Base-by-base conservation (phyloP, 2,888 invertebrate species). In the Myopa tessellatipennis region DNA sequence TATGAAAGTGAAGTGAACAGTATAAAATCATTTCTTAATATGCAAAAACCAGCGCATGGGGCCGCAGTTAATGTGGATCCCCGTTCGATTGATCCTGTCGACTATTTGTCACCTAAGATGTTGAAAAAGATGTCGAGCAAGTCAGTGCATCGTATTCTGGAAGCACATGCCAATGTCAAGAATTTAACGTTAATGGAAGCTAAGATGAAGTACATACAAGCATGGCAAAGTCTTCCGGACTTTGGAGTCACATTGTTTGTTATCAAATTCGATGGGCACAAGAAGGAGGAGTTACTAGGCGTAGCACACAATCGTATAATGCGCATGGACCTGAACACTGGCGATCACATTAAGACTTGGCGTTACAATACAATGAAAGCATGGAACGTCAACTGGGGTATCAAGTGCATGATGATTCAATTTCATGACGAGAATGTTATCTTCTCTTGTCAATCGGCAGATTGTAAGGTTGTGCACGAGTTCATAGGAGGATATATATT, bases 311-410 rank as follows among this genome's bases (percentile, higher is more conserved):
- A 98, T 90, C 92, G 98, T 77, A 92, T 99, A 77, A 98, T 99
- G 95, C 92, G 97, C 83, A 96, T 99, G 92, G 98, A 99, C 85
- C 92, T 97, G 16, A 93, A 92, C 85, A 95, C 94, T 8, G 99
- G 99, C 0, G 97, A 98, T 87, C 96, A 97, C 86, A 91, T 97
- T 82, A 99, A 98, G 90, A 98, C 99, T 0, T 99, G 99, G 99
- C 92, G 98, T 83, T 99, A 96, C 90, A 97, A 96, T 85, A 96
- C 95, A 71, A 97, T 99, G 95, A 97, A 98, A 92, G 98, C 98
- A 50, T 99, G 99, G 99, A 98, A 98, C 89, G 98, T 99, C 1
- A 99, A 99, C 90, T 99, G 99, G 99, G 98, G 99, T 89, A 96
- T 98, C 65, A 96, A 97, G 87, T 96, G 97, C 89, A 96, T 99